These are phyloP conservation scores for Lasioglossum calceatum DNA, from an alignment of 2,888 invertebrate species.

Conservation along the genomic window DNA sequence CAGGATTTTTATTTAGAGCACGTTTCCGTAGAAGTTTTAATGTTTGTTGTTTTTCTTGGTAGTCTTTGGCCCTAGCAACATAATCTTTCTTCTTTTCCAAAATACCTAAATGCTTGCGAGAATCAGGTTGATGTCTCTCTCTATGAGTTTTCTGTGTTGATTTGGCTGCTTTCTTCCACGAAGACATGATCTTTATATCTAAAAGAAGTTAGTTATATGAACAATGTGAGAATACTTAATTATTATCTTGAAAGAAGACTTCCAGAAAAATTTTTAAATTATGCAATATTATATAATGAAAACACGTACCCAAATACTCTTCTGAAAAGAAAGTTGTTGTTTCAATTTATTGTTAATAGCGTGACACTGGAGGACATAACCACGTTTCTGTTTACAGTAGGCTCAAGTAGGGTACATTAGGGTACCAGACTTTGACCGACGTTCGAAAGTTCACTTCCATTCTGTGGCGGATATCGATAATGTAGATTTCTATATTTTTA, in stretches of 20 bases:
- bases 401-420: no score
- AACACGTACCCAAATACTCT: background rate
- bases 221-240: background rate
- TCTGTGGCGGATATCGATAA: no score
- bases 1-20: conserved; percentile 97
- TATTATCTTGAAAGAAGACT: background rate
- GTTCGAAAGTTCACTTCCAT: no score
- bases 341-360: background rate
- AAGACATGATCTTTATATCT: conserved; percentile 87
- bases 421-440: no score
- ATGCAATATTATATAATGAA: background rate
- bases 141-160: conserved; percentile 93
- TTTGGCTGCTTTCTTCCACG: conserved; percentile 95
- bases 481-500: no score
- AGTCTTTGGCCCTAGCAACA: conserved; percentile 90
- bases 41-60: conserved; percentile 92
- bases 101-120: conserved; percentile 91
- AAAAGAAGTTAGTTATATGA: background rate
- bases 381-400: background rate
- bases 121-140: conserved; percentile 94
- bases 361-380: conserved; percentile 43
- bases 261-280: background rate
- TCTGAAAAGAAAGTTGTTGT: background rate
- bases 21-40: conserved; percentile 92
- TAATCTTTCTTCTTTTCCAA: conserved; percentile 97